A percentile compares a stretch with the other conserved stretches of the same genome.
These are phyloP conservation scores for Lacanobia oleracea DNA, from an alignment of 2,888 invertebrate species.

Conservation along the genomic window DNA sequence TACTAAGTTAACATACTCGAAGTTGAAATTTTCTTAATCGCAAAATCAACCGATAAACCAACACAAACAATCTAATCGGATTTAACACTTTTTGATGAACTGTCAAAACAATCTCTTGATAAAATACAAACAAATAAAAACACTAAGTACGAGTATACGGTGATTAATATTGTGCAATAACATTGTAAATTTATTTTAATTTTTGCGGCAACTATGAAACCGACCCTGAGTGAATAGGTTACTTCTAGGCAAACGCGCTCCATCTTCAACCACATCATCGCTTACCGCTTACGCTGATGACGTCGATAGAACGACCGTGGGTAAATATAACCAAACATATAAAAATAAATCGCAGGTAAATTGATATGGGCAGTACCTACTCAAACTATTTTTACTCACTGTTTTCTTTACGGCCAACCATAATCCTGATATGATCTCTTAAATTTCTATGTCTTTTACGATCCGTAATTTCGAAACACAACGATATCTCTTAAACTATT, in stretches of 20 bases:
- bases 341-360: slow-evolving; percentile 34
- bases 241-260: too few species aligned
- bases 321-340: slow-evolving; percentile 23
- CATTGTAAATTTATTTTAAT: too few species aligned
- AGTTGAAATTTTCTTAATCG: slow-evolving; percentile 1
- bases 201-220: too few species aligned
- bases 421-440: slow-evolving; percentile 2
- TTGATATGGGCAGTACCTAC: neutral
- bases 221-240: too few species aligned
- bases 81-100: slow-evolving; percentile 7
- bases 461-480: neutral
- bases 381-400: slow-evolving; percentile 23
- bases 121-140: neutral
- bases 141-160: neutral
- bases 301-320: slow-evolving; percentile 19
- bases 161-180: neutral
- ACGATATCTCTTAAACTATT: too few species aligned
- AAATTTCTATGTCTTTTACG: too few species aligned
- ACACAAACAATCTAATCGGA: slow-evolving; percentile 13
- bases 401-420: slow-evolving; percentile 8
- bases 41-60: neutral
- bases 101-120: slow-evolving; percentile 6
- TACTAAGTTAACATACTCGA: too few species aligned
- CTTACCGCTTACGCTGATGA: too few species aligned
- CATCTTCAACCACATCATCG: too few species aligned